phyloP scores from a whole-genome alignment of 2,797 vertebrate genomes.

The Ptychobarbus kaznakovi region DNA sequence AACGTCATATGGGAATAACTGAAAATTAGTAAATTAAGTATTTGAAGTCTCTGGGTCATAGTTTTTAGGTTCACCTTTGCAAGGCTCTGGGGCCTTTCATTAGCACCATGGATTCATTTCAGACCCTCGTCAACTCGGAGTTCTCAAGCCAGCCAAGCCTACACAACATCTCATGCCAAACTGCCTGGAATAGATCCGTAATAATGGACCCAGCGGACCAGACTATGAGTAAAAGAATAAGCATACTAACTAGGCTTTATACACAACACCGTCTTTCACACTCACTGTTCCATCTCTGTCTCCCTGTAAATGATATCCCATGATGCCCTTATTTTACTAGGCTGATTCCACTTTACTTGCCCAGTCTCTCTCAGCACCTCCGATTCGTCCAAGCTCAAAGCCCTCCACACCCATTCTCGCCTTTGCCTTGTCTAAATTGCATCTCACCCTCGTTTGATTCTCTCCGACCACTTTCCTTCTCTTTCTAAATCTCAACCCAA shows the following conservation, averaged over 20 bases:
- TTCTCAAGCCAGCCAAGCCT: conserved; percentile 44
- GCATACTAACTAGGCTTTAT: conserved; percentile 45
- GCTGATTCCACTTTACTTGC: conserved; percentile 54
- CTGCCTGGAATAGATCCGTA: conserved; percentile 56
- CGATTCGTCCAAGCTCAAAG: conserved; percentile 52
- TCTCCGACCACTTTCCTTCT: conserved; percentile 18
- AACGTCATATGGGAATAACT: background rate
- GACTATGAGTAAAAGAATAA: conserved; percentile 56
- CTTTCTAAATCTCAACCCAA: conserved; percentile 3
- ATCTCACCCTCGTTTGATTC: conserved; percentile 17
- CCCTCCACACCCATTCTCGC: conserved; percentile 56
- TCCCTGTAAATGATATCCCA: conserved; percentile 59
- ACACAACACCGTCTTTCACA: conserved; percentile 39
- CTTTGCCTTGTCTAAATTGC: conserved; percentile 45
- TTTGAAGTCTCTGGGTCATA: background rate
- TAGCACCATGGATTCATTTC: conserved; percentile 41
- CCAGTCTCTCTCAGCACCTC: conserved; percentile 60
- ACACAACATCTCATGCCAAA: conserved; percentile 50
- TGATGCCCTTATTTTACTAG: conserved; percentile 57
- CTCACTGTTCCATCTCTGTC: conserved; percentile 56
- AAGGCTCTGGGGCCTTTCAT: conserved; percentile 43
- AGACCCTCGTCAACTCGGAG: conserved; percentile 43
- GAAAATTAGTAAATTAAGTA: background rate
- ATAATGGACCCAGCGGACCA: conserved; percentile 57
- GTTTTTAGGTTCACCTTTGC: conserved; percentile 16